These are phyloP conservation scores for Elegia similella DNA, from an alignment of 2,888 invertebrate species.

Conservation along the genomic window DNA sequence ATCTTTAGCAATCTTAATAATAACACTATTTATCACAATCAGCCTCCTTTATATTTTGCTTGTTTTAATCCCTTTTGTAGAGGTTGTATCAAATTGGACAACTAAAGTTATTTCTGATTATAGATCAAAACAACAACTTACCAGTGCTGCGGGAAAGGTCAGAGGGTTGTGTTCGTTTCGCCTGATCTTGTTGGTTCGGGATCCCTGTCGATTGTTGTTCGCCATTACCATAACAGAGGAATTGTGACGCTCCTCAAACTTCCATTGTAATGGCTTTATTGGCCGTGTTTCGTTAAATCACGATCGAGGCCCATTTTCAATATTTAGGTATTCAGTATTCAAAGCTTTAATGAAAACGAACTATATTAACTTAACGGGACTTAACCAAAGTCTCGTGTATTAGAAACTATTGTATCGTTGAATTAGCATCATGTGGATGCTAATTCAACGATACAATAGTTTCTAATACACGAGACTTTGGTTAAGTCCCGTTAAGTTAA, in stretches of 20 bases:
- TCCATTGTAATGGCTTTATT: conserved; percentile 2
- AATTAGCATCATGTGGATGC: no score
- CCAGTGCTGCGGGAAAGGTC: neutral
- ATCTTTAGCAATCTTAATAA: no score
- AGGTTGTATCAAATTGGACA: neutral
- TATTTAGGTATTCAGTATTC: neutral
- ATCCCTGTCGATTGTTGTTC: neutral
- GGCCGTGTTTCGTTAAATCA: neutral
- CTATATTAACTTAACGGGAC: no score
- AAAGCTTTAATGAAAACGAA: neutral
- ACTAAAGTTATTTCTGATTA: neutral
- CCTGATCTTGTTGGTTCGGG: conserved; percentile 6
- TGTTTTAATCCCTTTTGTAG: neutral
- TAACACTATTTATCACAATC: no score
- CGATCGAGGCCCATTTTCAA: neutral
- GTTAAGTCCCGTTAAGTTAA: no score
- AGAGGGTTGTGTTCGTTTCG: neutral
- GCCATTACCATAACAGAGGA: conserved; percentile 12
- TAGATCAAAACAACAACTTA: neutral
- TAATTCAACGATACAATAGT: no score
- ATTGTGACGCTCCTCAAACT: neutral
- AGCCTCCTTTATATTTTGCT: no score
- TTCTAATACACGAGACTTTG: no score
- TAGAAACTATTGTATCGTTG: no score
- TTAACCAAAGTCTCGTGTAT: no score